Evolutionary conservation across 2,888 invertebrate genomes (phyloP).

Genomic region (Apodemia duryi): DNA sequence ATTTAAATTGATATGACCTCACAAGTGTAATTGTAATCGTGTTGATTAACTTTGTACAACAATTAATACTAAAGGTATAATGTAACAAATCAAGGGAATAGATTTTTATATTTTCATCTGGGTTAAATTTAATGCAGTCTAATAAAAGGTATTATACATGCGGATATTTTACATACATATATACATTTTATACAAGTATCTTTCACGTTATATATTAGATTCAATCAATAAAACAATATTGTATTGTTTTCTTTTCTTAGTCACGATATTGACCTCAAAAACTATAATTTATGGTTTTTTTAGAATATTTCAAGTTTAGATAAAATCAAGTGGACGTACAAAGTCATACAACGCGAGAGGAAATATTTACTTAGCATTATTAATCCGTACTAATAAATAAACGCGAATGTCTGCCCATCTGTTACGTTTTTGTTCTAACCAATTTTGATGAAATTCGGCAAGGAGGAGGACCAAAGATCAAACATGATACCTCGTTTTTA

Average conservation of each 20-base stretch:
- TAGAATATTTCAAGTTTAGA: background rate
- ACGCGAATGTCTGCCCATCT: no score
- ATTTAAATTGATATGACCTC: background rate
- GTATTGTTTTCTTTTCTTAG: background rate
- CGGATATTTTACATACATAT: slow-evolving; percentile 5
- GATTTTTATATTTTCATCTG: background rate
- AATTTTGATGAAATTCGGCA: no score
- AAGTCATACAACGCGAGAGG: background rate
- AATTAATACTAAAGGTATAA: background rate
- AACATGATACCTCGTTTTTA: no score
- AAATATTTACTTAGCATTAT: no score
- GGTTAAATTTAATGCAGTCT: slow-evolving; percentile 7
- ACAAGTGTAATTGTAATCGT: background rate
- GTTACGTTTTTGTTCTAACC: no score
- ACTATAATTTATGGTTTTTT: background rate
- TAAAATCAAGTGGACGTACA: background rate
- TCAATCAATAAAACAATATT: slow-evolving; percentile 8
- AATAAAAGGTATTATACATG: slow-evolving; percentile 5
- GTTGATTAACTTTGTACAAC: background rate
- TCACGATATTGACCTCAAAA: slow-evolving; percentile 4
- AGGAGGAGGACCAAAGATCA: no score
- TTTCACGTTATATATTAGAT: slow-evolving; percentile 9
- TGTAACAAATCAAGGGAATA: background rate
- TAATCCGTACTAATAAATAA: no score
- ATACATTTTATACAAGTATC: slow-evolving; percentile 13